Percentiles rank a stretch among this genome's conserved stretches.
phyloP scores from a whole-genome alignment of 2,888 invertebrate species.

The Cantharis flavilabris region DNA sequence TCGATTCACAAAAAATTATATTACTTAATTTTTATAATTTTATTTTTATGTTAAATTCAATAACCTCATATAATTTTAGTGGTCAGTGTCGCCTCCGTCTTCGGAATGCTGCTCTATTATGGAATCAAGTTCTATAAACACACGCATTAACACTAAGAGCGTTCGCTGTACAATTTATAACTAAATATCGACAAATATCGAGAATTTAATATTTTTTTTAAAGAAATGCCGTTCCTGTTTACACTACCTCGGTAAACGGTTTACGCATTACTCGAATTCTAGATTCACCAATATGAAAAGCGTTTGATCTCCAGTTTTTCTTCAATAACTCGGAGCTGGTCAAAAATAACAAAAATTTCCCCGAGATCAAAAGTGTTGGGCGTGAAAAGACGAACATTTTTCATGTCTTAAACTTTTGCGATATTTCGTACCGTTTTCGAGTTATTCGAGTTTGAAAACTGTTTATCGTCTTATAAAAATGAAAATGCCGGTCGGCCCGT shows the following conservation, averaged over 20 bases:
- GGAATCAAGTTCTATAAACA: constrained; percentile 57
- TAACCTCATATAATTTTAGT: constrained; percentile 35
- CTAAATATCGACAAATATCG: constrained; percentile 52
- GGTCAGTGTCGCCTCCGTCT: constrained; percentile 32
- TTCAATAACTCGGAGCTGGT: too few species aligned
- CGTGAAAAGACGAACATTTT: too few species aligned
- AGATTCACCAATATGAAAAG: background rate
- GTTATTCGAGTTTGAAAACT: too few species aligned
- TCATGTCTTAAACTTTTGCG: too few species aligned
- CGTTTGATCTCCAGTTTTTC: too few species aligned
- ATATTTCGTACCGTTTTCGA: too few species aligned
- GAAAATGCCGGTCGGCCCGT: background rate
- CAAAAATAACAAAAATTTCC: too few species aligned
- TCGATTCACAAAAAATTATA: background rate
- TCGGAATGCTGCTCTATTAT: constrained; percentile 57
- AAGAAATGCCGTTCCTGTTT: background rate
- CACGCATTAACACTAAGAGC: constrained; percentile 54
- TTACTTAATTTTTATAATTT: background rate
- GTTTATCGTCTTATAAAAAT: too few species aligned
- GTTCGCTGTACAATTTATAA: constrained; percentile 54
- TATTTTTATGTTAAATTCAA: constrained; percentile 4
- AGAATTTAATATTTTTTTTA: background rate
- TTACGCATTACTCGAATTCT: background rate
- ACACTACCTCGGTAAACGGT: background rate
- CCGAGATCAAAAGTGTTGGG: too few species aligned